phyloP scores from a whole-genome alignment of 2,113 vertebrate genomes.

The Leucosticte australis region DNA sequence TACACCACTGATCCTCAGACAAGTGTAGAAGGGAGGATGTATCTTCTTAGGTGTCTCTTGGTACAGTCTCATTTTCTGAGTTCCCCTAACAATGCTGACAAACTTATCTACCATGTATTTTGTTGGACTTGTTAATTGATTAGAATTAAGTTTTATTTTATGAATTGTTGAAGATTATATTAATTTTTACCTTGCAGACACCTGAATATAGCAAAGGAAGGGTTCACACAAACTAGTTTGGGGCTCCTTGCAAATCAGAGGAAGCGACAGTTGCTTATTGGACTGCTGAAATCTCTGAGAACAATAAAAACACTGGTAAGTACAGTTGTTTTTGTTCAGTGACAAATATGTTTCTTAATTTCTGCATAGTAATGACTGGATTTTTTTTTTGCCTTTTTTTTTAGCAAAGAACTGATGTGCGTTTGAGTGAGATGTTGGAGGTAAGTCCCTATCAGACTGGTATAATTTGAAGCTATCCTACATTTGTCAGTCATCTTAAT shows the following conservation, averaged over 20 bases:
- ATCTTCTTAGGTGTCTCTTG: neutral
- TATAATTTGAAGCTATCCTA: neutral
- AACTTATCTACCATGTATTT: neutral
- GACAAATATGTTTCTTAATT: neutral
- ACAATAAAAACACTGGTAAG: slow-evolving; percentile 98
- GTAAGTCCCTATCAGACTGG: slow-evolving; percentile 69
- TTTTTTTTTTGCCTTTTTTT: neutral
- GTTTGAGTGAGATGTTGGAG: slow-evolving; percentile 98
- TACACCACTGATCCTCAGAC: neutral
- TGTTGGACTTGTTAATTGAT: neutral
- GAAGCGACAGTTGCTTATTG: slow-evolving; percentile 91
- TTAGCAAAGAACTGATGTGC: slow-evolving; percentile 97
- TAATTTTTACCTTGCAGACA: slow-evolving; percentile 76
- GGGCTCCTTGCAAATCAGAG: slow-evolving; percentile 95
- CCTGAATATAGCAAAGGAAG: slow-evolving; percentile 89
- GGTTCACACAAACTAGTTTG: slow-evolving; percentile 95
- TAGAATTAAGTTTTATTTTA: neutral
- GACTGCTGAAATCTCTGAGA: slow-evolving; percentile 92
- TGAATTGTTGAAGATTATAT: neutral
- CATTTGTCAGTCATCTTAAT: neutral
- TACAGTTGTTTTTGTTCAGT: neutral
- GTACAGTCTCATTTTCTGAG: neutral
- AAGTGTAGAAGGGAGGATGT: neutral
- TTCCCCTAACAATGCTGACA: neutral
- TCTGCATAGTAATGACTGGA: neutral